Percentiles rank a stretch among this genome's conserved stretches.
These are phyloP conservation scores for Mythimna loreyi DNA, from an alignment of 2,888 invertebrate species.

Conservation along the genomic window DNA sequence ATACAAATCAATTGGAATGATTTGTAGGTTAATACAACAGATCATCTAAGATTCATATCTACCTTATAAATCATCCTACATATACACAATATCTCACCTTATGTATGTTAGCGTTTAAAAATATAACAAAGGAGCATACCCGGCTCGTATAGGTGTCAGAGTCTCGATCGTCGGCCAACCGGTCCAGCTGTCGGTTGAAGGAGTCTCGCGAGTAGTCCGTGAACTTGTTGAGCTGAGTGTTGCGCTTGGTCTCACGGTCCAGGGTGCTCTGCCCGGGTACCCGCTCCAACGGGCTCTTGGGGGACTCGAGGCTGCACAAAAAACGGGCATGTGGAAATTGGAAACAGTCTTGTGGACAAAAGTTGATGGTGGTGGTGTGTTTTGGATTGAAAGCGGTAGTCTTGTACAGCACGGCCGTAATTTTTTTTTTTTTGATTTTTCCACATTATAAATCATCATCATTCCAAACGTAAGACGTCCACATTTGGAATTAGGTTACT, in stretches of 20 bases:
- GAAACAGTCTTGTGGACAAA: background rate
- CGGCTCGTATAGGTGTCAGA: conserved; percentile 85
- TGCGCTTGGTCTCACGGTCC: conserved; percentile 92
- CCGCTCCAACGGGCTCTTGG: conserved; percentile 93
- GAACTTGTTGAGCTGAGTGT: conserved; percentile 92
- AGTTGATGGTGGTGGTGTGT: background rate
- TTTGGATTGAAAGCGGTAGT: too few relatives aligned
- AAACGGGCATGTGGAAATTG: conserved; percentile 57
- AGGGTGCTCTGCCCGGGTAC: conserved; percentile 86
- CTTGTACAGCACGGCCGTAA: too few relatives aligned
- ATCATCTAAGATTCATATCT: background rate
- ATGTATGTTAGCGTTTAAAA: background rate
- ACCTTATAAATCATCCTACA: background rate
- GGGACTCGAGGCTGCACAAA: conserved; percentile 91
- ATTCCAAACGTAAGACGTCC: too few relatives aligned
- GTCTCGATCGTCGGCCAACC: conserved; percentile 84
- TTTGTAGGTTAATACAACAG: background rate
- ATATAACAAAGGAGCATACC: conserved; percentile 70
- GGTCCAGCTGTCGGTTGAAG: conserved; percentile 86
- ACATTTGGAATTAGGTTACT: too few relatives aligned
- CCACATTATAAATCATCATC: too few relatives aligned
- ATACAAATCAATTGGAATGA: too few relatives aligned
- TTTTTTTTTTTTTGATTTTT: too few relatives aligned
- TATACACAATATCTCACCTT: too few relatives aligned
- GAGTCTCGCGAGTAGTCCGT: conserved; percentile 83